Evolutionary conservation across 2,888 invertebrate species (phyloP).

Genomic region (Rhingia campestris): DNA sequence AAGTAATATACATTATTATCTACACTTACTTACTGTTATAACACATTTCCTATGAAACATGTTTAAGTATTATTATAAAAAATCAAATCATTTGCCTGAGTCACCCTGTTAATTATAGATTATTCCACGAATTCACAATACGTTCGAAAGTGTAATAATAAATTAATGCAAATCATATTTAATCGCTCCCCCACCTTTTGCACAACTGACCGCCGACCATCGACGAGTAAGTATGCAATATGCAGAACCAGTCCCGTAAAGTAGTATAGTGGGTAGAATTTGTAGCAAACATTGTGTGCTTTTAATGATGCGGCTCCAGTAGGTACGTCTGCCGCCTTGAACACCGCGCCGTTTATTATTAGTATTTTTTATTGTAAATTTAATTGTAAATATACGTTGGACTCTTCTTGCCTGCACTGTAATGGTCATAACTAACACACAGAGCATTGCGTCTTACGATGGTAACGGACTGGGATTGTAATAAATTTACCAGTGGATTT

Average conservation of each 20-base stretch:
- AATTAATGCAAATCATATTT: slow-evolving; percentile 55
- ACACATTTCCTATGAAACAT: too few species aligned
- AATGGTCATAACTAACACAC: neutral
- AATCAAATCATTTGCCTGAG: neutral
- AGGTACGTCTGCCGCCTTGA: slow-evolving; percentile 16
- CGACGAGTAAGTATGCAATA: slow-evolving; percentile 1
- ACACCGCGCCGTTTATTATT: neutral
- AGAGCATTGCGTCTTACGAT: slow-evolving; percentile 10
- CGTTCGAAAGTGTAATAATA: slow-evolving; percentile 42
- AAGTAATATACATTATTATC: too few species aligned
- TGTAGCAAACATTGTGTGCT: slow-evolving; percentile 29
- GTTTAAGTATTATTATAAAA: neutral
- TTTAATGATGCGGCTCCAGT: slow-evolving; percentile 7
- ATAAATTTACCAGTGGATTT: slow-evolving; percentile 24
- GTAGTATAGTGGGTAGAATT: slow-evolving; percentile 3
- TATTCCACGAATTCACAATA: slow-evolving; percentile 18
- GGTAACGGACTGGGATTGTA: slow-evolving; percentile 14
- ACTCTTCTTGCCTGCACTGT: slow-evolving; percentile 32
- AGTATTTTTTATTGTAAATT: slow-evolving; percentile 24
- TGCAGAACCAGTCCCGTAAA: slow-evolving; percentile 2
- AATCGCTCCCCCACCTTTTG: slow-evolving; percentile 51
- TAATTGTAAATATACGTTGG: slow-evolving; percentile 37
- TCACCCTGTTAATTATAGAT: slow-evolving; percentile 47
- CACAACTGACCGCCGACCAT: slow-evolving; percentile 8
- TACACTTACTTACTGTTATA: too few species aligned